These are phyloP conservation scores for Acleris cristana DNA, from an alignment of 2,888 invertebrate species.

Conservation along the genomic window DNA sequence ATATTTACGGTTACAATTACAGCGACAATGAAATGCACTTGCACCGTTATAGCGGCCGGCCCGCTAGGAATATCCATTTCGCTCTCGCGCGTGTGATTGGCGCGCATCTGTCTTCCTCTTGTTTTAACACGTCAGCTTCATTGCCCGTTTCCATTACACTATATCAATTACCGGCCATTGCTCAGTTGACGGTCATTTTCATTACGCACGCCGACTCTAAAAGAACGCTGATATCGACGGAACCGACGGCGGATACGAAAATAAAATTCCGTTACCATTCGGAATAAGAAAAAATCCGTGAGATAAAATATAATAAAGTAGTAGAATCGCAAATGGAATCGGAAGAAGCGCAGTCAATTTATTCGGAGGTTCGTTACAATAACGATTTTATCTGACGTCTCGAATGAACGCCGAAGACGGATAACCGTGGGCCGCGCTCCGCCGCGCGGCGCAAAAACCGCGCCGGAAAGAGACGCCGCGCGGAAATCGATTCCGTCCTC, in stretches of 20 bases:
- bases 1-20: conserved; percentile 69
- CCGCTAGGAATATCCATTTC: conserved; percentile 66
- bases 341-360: conserved; percentile 69
- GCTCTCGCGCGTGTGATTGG: conserved; percentile 59
- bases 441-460: conserved; percentile 69
- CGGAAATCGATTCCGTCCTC: conserved; percentile 77
- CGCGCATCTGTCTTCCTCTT: conserved; percentile 67
- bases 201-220: conserved; percentile 43
- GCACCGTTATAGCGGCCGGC: conserved; percentile 62
- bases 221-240: conserved; percentile 8
- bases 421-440: conserved; percentile 70
- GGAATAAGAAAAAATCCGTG: conserved; percentile 50
- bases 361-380: conserved; percentile 72
- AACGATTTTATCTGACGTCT: conserved; percentile 75
- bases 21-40: conserved; percentile 66
- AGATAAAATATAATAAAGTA: conserved; percentile 64
- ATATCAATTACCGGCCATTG: conserved; percentile 72
- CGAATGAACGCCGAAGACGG: conserved; percentile 77
- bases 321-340: conserved; percentile 63
- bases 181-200: conserved; percentile 54
- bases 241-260: conserved; percentile 8
- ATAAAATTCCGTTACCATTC: conserved; percentile 36
- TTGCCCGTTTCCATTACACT: conserved; percentile 81
- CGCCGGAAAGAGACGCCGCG: conserved; percentile 76
- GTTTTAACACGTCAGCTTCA: conserved; percentile 74